Conservation (phyloP, 2,113 vertebrate genomes). For the Scophthalmus maximus region DNA sequence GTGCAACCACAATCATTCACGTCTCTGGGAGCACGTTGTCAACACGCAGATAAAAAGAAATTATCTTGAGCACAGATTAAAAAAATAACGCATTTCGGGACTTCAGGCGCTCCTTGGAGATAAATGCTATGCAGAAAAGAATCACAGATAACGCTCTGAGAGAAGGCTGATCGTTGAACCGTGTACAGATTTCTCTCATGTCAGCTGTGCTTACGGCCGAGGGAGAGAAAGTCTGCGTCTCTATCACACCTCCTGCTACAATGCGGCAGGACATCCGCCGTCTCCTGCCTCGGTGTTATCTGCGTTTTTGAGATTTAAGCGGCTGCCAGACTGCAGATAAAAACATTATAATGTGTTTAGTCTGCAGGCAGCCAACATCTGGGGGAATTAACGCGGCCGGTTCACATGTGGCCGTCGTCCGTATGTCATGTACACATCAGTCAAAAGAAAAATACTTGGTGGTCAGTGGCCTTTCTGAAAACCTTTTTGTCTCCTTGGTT, state of each 20-base stretch:
- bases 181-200: conserved; percentile 4
- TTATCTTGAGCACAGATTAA: neutral
- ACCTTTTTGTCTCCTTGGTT: no score
- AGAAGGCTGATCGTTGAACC: conserved; percentile 22
- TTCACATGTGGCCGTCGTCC: conserved; percentile 25
- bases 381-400: conserved; percentile 6
- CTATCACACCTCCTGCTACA: conserved; percentile 42
- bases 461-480: conserved; percentile 1
- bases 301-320: conserved; percentile 7
- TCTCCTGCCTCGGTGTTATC: conserved; percentile 22
- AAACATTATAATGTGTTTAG: conserved; percentile 35
- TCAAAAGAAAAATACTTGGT: neutral
- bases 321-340: conserved; percentile 34
- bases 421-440: conserved; percentile 14
- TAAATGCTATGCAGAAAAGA: conserved; percentile 1
- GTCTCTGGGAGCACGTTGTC: no score
- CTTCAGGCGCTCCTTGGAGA: conserved; percentile 6
- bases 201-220: neutral
- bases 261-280: conserved; percentile 4
- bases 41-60: no score
- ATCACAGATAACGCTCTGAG: conserved; percentile 21
- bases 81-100: no score
- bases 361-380: conserved; percentile 24
- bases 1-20: no score
- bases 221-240: neutral